Evolutionary conservation across 2,113 vertebrate genomes (phyloP).

Genomic region (Pimephales promelas): DNA sequence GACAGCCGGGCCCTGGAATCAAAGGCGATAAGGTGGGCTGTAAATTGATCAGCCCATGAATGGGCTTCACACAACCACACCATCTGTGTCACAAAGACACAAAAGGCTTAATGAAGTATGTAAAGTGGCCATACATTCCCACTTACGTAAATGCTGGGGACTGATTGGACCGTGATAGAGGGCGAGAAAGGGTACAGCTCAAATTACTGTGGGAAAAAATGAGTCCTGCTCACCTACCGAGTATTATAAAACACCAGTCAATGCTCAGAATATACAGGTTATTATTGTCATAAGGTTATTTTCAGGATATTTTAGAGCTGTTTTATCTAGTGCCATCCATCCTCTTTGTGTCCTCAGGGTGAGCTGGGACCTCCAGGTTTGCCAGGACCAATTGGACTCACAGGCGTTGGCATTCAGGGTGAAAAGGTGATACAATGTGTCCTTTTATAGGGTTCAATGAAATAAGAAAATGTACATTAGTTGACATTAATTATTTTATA

Average conservation of each 20-base stretch:
- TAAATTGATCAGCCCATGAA: slow-evolving; percentile 66
- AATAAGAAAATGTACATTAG: not conserved
- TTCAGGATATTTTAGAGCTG: not conserved
- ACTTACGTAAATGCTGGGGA: slow-evolving; percentile 51
- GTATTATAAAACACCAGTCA: not conserved
- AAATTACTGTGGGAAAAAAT: slow-evolving; percentile 53
- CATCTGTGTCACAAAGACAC: slow-evolving; percentile 56
- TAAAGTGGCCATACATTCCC: slow-evolving; percentile 55
- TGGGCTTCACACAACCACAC: slow-evolving; percentile 43
- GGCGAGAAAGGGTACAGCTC: slow-evolving; percentile 21
- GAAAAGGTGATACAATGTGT: slow-evolving; percentile 76
- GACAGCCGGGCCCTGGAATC: slow-evolving; percentile 82
- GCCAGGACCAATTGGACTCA: slow-evolving; percentile 77
- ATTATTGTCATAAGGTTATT: not conserved
- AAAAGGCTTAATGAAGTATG: slow-evolving; percentile 68
- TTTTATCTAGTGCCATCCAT: not conserved
- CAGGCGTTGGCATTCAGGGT: slow-evolving; percentile 82
- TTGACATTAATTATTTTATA: not conserved
- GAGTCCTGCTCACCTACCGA: not conserved
- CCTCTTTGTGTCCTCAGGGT: slow-evolving; percentile 69
- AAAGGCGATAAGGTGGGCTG: slow-evolving; percentile 87
- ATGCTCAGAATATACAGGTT: not conserved
- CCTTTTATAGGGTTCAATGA: not conserved
- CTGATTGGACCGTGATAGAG: slow-evolving; percentile 15
- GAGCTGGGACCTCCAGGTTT: slow-evolving; percentile 80